Base-by-base conservation (phyloP, 1,140 invertebrate species). In the Apolygus lucorum region DNA sequence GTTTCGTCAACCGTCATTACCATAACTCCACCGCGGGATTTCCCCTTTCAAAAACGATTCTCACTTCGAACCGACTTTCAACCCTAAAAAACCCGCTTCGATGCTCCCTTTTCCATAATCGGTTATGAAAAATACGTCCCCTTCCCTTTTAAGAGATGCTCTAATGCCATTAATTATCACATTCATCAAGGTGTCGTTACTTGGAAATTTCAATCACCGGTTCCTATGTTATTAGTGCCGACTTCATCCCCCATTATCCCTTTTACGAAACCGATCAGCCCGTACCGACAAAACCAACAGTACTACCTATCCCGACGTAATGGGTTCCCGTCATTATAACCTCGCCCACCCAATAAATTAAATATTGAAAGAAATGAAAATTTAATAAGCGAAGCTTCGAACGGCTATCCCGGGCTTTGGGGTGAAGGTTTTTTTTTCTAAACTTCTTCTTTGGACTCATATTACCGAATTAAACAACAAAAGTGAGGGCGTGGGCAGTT, bases 321-420 rank as follows among this genome's bases (percentile, higher is more conserved):
- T 59, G 54, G 54, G 54, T 8, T 4, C 8, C 54, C 54, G 54
- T 59, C 54, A 59, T 59, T 59, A 59, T 8, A 59, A 59, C 54
- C 54, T 59, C 54, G 54, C 54, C 54, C 54, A 59, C 4, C 54
- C 54, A 59, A 59, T 59, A 59, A 59, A 59, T 59, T 59, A 59
- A 59, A 59, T 59, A 59, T 59, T 59, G 22, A 59, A 59, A 59
- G 54, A 59, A 59, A 59, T 59, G 54, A 59, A 59, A 59, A 59
- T 59, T 59, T 59, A 59, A 59, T 59, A 59, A 59, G 54, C 54
- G 54, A n/a, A n/a, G n/a, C n/a, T n/a, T n/a, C n/a, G 22, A 8
- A 8, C 54, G 13, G 54, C 2, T 11, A 21, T 21, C 22, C 54
- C 22, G 13, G 54, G 22, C 13, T n/a, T n/a, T n/a, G n/a, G n/a